Percentiles rank a stretch among this genome's conserved stretches.
Conservation (phyloP, 1,140 invertebrate genomes). For the Alviniconcha marisindica region DNA sequence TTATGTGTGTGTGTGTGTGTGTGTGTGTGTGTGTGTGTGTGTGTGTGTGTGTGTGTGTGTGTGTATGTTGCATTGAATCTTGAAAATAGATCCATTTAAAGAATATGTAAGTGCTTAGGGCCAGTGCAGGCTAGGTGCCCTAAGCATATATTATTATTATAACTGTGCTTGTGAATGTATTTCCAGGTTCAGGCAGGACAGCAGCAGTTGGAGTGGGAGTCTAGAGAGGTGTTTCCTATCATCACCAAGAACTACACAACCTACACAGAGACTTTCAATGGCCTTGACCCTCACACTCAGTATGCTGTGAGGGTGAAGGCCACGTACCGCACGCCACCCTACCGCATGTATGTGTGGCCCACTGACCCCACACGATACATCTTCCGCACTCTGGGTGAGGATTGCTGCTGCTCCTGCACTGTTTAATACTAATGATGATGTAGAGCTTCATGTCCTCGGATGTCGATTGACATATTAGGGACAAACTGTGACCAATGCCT, state of each 20-base stretch:
- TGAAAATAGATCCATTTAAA: too few species aligned
- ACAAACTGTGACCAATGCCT: too few species aligned
- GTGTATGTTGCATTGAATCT: not conserved
- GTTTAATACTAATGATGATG: too few species aligned
- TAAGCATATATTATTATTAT: too few species aligned
- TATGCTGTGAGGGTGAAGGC: constrained; percentile 86
- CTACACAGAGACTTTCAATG: constrained; percentile 57
- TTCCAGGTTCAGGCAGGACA: constrained; percentile 39
- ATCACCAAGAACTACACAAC: constrained; percentile 46
- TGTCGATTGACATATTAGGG: too few species aligned
- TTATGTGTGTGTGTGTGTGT: constrained; percentile 1
- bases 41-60: not conserved
- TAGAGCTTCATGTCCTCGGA: too few species aligned
- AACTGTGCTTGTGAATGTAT: too few species aligned
- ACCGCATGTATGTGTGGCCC: constrained; percentile 49
- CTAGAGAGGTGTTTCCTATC: constrained; percentile 9
- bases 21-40: not conserved
- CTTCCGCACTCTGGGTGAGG: constrained; percentile 84
- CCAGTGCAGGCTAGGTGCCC: too few species aligned
- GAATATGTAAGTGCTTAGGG: too few species aligned
- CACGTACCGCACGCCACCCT: constrained; percentile 79
- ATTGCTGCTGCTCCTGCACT: too few species aligned
- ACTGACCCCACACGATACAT: constrained; percentile 77
- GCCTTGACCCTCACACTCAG: constrained; percentile 83
- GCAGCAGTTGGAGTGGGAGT: constrained; percentile 24